These are phyloP conservation scores for Coracias cyanogaster DNA, from an alignment of 2,797 vertebrate genomes.

Conservation along the genomic window DNA sequence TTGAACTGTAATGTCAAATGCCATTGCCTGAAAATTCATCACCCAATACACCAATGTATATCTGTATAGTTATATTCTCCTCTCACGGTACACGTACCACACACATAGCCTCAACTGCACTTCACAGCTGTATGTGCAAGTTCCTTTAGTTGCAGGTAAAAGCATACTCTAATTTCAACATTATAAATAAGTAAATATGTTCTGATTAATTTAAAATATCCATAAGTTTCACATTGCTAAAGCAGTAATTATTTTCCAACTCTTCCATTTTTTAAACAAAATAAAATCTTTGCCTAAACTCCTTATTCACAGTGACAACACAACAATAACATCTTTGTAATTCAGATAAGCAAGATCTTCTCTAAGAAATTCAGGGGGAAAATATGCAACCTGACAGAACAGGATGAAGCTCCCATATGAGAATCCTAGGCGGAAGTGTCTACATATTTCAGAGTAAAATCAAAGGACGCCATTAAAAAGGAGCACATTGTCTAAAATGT, in stretches of 20 bases:
- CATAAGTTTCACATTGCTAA: background rate
- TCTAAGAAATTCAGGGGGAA: conserved; percentile 61
- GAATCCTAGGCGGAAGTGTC: conserved; percentile 42
- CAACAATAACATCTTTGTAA: background rate
- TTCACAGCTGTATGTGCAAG: background rate
- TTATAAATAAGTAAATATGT: background rate
- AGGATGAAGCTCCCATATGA: conserved; percentile 10
- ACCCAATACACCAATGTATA: background rate
- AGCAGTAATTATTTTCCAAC: conserved; percentile 1
- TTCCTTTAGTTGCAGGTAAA: background rate
- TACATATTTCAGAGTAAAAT: conserved; percentile 58
- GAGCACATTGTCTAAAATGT: conserved; percentile 67
- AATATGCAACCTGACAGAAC: conserved; percentile 56
- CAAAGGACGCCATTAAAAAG: conserved; percentile 63
- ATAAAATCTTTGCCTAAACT: conserved; percentile 32
- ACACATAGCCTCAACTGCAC: background rate
- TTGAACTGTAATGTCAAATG: conserved; percentile 65
- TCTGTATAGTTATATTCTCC: background rate
- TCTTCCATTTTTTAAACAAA: conserved; percentile 23
- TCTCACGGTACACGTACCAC: background rate
- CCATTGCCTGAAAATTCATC: conserved; percentile 46
- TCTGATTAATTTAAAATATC: conserved; percentile 10
- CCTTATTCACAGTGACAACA: conserved; percentile 42
- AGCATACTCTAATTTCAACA: conserved; percentile 11
- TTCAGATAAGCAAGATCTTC: conserved; percentile 32